These are phyloP conservation scores for Cantharis rustica DNA, from an alignment of 2,888 invertebrate genomes.

Conservation along the genomic window DNA sequence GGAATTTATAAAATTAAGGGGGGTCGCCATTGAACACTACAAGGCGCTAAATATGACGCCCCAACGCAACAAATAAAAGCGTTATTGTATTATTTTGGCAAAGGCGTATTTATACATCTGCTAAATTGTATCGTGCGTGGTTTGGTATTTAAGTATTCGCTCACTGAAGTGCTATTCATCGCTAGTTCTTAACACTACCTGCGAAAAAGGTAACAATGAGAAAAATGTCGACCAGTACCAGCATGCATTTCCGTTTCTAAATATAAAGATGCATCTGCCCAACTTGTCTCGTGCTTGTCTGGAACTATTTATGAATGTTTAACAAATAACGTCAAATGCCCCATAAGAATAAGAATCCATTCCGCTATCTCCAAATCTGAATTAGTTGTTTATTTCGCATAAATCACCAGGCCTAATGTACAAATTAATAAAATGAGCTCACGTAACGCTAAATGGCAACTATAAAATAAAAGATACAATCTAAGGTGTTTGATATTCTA, in stretches of 20 bases:
- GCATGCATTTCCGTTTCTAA: constrained; percentile 30
- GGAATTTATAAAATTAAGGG: constrained; percentile 11
- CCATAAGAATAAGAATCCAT: no score
- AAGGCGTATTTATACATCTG: constrained; percentile 18
- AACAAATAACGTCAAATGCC: constrained; percentile 10
- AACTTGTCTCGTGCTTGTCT: constrained; percentile 26
- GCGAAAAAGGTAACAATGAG: constrained; percentile 22
- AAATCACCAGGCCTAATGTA: background rate
- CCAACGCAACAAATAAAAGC: constrained; percentile 11
- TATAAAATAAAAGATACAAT: constrained; percentile 2
- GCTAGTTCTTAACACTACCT: constrained; percentile 15
- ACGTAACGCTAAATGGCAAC: background rate
- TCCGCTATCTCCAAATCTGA: background rate
- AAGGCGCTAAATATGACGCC: constrained; percentile 24
- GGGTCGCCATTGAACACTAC: constrained; percentile 6
- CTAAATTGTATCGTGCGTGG: constrained; percentile 10
- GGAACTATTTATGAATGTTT: constrained; percentile 23
- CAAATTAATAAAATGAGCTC: background rate
- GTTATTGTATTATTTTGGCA: constrained; percentile 4
- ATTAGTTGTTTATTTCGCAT: background rate
- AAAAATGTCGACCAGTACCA: constrained; percentile 23
- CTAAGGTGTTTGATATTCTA: background rate
- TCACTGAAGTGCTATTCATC: constrained; percentile 6
- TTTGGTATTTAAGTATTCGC: constrained; percentile 13
- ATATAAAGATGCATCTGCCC: constrained; percentile 25